Conservation (phyloP, 2,888 invertebrate genomes). For the Melinaea marsaeus region DNA sequence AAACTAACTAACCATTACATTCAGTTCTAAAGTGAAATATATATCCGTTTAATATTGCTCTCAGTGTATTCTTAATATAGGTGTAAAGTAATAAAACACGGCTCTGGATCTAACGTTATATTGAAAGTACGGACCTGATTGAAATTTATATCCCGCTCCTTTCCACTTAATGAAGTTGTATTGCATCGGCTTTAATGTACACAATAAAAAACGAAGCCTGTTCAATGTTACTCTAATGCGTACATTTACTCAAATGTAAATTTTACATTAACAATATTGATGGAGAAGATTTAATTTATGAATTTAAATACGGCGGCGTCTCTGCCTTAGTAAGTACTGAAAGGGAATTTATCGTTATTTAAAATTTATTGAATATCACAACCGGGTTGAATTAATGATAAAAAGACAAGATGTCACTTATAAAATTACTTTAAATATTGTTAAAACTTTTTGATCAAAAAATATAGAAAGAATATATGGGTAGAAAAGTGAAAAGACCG, state of each 20-base stretch:
- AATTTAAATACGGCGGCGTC: neutral
- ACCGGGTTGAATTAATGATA: too few relatives aligned
- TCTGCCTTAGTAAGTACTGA: neutral
- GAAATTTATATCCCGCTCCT: slow-evolving; percentile 52
- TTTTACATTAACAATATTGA: slow-evolving; percentile 3
- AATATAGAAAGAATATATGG: too few relatives aligned
- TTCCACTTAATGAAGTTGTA: slow-evolving; percentile 57
- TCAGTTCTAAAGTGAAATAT: too few relatives aligned
- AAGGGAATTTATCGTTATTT: neutral
- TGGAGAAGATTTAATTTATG: neutral
- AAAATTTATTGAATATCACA: neutral
- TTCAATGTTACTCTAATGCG: slow-evolving; percentile 40
- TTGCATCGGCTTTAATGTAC: slow-evolving; percentile 47
- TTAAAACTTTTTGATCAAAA: too few relatives aligned
- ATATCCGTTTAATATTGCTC: too few relatives aligned
- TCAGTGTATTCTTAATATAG: slow-evolving; percentile 21
- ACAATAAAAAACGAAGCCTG: slow-evolving; percentile 46
- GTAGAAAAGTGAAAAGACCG: neutral
- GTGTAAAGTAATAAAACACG: slow-evolving; percentile 29
- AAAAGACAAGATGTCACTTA: too few relatives aligned
- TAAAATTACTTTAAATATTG: too few relatives aligned
- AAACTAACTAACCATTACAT: too few relatives aligned
- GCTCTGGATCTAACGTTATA: slow-evolving; percentile 40
- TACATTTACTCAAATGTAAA: slow-evolving; percentile 30
- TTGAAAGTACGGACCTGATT: slow-evolving; percentile 44